phyloP scores from a whole-genome alignment of 53 echinoderm and acorn worm genomes.

The Astropecten irregularis region DNA sequence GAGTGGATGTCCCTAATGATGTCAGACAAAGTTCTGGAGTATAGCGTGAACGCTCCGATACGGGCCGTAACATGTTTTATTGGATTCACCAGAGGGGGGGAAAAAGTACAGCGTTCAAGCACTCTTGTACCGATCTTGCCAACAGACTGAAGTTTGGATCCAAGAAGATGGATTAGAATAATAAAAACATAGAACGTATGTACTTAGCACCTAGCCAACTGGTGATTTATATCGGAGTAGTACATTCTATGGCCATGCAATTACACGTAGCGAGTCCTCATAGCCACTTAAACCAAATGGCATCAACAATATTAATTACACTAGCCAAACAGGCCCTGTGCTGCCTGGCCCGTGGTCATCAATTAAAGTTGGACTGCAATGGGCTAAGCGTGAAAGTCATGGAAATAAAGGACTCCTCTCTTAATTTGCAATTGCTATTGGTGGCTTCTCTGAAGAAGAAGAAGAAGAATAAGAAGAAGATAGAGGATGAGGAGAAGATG shows the following conservation, averaged over 20 bases:
- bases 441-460: not conserved
- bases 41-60: too few species aligned
- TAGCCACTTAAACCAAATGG: slow-evolving; percentile 34
- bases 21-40: too few species aligned
- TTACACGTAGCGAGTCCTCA: slow-evolving; percentile 1
- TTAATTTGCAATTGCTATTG: slow-evolving; percentile 28
- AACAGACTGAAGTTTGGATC: not conserved
- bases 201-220: slow-evolving; percentile 15
- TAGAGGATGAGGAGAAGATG: too few species aligned
- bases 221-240: slow-evolving; percentile 34
- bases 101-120: too few species aligned
- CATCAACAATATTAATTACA: slow-evolving; percentile 48
- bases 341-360: slow-evolving; percentile 19
- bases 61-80: too few species aligned
- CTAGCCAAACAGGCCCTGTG: slow-evolving; percentile 25
- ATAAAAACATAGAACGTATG: slow-evolving; percentile 33
- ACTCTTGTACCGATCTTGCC: not conserved
- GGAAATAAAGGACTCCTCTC: not conserved
- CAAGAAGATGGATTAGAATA: slow-evolving; percentile 48
- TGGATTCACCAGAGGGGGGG: too few species aligned
- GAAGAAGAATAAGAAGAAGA: not conserved
- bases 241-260: not conserved
- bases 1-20: too few species aligned
- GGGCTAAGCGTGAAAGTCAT: not conserved
- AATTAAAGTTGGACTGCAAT: slow-evolving; percentile 18